Evolutionary conservation across 2,113 vertebrate species (phyloP), one percentile per base, ranked within the genome.

Genomic region (Orientallactaga bullata): DNA sequence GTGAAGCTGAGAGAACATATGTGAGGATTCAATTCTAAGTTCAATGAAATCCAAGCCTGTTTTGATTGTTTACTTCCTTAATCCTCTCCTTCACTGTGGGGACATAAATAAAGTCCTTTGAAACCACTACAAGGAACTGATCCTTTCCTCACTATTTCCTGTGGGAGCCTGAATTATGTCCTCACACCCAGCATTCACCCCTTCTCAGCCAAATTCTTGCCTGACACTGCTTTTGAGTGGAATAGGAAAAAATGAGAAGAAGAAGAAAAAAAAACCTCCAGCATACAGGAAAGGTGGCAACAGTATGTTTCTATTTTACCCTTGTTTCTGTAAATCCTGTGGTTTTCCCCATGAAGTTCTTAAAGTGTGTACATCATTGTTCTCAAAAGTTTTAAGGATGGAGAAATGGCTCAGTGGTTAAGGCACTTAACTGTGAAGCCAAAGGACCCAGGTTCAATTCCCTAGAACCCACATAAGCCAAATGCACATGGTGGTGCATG

Each of bases 1-100:
- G 42, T 90, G 73, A 81, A 94, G 90, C 5, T 63, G 28, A 93
- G 73, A 90, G 65, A 85, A 63, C 32, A 13, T 73, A 85, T 26
- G 20, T 89, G 82, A 93, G 5, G 78, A 85, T 81, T 94, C 28
- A 63, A 72, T 89, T 81, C n/a, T 26, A 85, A 1, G 1, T 68
- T 90, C 47, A 65, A 23, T 78, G 21, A 82, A 92, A 88, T n/a
- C 30, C 60, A 61, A 77, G 6, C 1, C 65, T 73, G 23, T 82
- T 88, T 85, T 66, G 18, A 18, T 42, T 88, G 42, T 0, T 73
- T 83, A 24, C 86, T 86, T 81, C 47, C 24, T 79, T 73, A 87
- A 42, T 35, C 30, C 18, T 76, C 63, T 65, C 11, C 37, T 90
- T 73, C 63, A 11, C 30, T 92, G 66, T 61, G 90, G 20, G 73